phyloP scores from a whole-genome alignment of 2,888 invertebrate species.

The Morpho achilles region DNA sequence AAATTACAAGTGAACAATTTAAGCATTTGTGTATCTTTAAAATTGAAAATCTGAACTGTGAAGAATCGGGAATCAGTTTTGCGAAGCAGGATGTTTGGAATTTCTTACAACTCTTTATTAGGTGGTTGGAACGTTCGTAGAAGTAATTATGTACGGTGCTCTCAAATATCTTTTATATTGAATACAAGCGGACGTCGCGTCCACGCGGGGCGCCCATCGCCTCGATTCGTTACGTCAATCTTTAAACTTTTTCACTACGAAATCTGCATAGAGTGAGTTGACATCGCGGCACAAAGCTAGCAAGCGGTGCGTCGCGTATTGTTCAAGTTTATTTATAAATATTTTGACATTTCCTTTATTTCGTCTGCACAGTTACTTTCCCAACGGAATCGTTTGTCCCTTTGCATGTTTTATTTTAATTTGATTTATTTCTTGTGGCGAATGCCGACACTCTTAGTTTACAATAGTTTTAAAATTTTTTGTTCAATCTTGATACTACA shows the following conservation, averaged over 20 bases:
- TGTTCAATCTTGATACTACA: too few relatives aligned
- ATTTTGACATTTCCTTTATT: constrained; percentile 77
- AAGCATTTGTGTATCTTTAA: constrained; percentile 22
- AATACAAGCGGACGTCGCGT: constrained; percentile 46
- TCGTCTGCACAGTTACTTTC: constrained; percentile 63
- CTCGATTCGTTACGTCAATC: constrained; percentile 77
- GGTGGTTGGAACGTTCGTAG: constrained; percentile 61
- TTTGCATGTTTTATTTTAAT: constrained; percentile 71
- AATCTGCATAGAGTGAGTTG: constrained; percentile 76
- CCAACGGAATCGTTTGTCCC: constrained; percentile 68
- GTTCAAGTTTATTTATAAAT: constrained; percentile 76
- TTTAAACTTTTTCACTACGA: constrained; percentile 59
- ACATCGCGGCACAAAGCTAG: constrained; percentile 65
- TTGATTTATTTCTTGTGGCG: constrained; percentile 75
- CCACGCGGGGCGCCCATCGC: constrained; percentile 64
- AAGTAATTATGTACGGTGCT: constrained; percentile 75
- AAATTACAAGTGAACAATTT: neutral
- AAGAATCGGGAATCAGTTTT: constrained; percentile 44
- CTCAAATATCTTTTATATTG: constrained; percentile 55
- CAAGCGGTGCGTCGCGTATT: constrained; percentile 62
- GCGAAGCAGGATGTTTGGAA: constrained; percentile 44
- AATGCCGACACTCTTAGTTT: constrained; percentile 53
- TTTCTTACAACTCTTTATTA: constrained; percentile 67
- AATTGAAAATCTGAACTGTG: constrained; percentile 42
- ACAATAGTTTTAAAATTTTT: too few relatives aligned